Evolutionary conservation across 2,888 invertebrate species (phyloP).

Genomic region (Dendrolimus houi): DNA sequence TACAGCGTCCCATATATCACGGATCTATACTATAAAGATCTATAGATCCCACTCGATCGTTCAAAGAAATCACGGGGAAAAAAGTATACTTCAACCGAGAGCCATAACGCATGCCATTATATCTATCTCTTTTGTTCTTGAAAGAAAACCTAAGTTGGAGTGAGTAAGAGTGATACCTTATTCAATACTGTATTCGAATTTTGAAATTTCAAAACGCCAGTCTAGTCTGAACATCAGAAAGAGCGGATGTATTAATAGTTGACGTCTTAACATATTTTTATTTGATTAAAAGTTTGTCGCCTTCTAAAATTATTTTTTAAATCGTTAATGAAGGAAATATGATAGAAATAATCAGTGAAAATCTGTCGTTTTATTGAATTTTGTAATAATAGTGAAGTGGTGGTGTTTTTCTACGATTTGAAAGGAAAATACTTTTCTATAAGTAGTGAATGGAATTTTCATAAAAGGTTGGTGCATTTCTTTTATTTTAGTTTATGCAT

Average conservation of each 20-base stretch:
- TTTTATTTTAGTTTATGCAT: background rate
- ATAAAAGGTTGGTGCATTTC: constrained; percentile 2
- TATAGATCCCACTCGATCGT: constrained; percentile 57
- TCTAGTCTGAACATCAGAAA: background rate
- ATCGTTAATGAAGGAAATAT: background rate
- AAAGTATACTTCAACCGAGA: constrained; percentile 43
- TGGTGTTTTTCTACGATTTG: background rate
- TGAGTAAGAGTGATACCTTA: constrained; percentile 38
- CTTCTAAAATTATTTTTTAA: background rate
- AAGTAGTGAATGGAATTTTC: background rate
- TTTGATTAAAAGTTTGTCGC: background rate
- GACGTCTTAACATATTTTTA: too few species aligned
- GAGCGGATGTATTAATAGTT: too few species aligned
- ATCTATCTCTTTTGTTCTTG: constrained; percentile 30
- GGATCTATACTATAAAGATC: constrained; percentile 42
- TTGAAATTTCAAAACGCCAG: constrained; percentile 9
- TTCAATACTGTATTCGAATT: constrained; percentile 18
- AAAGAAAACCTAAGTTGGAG: constrained; percentile 14
- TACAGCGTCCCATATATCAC: constrained; percentile 58
- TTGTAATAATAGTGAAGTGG: background rate
- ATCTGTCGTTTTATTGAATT: background rate
- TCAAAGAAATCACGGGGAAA: constrained; percentile 68
- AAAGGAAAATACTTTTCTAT: background rate
- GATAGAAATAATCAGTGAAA: background rate
- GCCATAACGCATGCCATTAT: constrained; percentile 69